Conservation (phyloP, 2,113 vertebrate species). For the Osmerus mordax region DNA sequence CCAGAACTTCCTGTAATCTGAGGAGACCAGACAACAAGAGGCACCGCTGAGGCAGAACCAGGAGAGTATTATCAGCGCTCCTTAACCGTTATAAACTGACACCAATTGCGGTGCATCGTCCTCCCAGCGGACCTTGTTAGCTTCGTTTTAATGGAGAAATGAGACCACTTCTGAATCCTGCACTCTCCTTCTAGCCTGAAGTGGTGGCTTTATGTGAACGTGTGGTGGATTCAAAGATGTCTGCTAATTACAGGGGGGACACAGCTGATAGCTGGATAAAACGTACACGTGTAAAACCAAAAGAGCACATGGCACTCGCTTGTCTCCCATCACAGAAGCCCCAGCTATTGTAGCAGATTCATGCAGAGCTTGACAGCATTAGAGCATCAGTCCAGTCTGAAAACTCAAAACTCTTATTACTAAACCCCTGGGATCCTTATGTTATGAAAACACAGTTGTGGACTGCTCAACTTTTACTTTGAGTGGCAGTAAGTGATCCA, state of each 20-base stretch:
- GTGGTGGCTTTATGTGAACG: slow-evolving; percentile 26
- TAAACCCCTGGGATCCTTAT: no score
- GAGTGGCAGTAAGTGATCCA: no score
- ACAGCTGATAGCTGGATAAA: slow-evolving; percentile 40
- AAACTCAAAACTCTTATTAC: no score
- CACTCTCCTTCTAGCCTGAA: slow-evolving; percentile 44
- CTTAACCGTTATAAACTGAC: slow-evolving; percentile 65
- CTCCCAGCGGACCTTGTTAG: slow-evolving; percentile 69
- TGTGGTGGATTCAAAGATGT: slow-evolving; percentile 33
- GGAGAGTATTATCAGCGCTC: slow-evolving; percentile 53
- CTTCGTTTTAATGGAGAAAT: slow-evolving; percentile 60
- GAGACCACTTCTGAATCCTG: slow-evolving; percentile 52
- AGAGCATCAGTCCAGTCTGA: no score
- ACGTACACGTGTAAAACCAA: slow-evolving; percentile 31
- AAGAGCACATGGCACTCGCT: not conserved
- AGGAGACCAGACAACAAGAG: slow-evolving; percentile 40
- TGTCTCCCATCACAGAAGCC: not conserved
- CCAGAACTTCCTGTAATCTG: slow-evolving; percentile 44
- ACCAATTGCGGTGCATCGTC: slow-evolving; percentile 50
- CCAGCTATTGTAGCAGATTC: no score
- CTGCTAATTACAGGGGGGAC: slow-evolving; percentile 38
- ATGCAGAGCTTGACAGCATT: no score
- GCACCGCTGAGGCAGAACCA: slow-evolving; percentile 52
- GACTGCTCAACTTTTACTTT: no score
- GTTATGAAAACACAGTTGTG: no score